Conservation (phyloP, 2,888 invertebrate genomes). For the Ditula angustiorana region DNA sequence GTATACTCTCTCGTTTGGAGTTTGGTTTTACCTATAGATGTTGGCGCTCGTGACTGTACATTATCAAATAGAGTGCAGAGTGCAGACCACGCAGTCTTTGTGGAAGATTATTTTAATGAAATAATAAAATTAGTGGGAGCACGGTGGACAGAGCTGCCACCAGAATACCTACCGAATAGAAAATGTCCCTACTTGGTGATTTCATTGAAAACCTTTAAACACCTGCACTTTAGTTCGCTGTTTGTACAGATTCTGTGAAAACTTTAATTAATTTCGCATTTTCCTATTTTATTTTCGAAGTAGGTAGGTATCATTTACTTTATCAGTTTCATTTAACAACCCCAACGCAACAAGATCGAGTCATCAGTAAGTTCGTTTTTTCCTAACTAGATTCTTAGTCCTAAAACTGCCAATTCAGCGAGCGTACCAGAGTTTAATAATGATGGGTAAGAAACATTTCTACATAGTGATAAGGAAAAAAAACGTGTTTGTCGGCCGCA, state of each 20-base stretch:
- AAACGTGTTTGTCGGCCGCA: constrained; percentile 65
- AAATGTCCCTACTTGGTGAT: constrained; percentile 57
- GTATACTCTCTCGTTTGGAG: constrained; percentile 57
- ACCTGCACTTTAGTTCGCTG: constrained; percentile 50
- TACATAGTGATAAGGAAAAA: constrained; percentile 48
- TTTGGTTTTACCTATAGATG: too few species aligned
- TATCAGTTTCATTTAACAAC: background rate
- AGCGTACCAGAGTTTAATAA: constrained; percentile 22
- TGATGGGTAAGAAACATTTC: constrained; percentile 36
- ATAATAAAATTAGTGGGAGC: constrained; percentile 74
- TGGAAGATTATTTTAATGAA: constrained; percentile 75
- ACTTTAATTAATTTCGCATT: background rate
- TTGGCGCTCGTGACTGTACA: too few species aligned
- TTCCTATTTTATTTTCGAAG: background rate
- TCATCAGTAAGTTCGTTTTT: constrained; percentile 6
- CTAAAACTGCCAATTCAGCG: constrained; percentile 15
- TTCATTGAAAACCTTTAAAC: constrained; percentile 59
- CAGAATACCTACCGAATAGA: constrained; percentile 71
- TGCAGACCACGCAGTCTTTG: constrained; percentile 63
- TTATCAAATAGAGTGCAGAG: constrained; percentile 61
- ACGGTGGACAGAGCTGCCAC: constrained; percentile 67
- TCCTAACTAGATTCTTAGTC: constrained; percentile 20
- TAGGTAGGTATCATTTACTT: constrained; percentile 5
- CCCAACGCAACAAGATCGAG: background rate
- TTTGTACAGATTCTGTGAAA: constrained; percentile 4